These are phyloP conservation scores for Lasioglossum albipes DNA, from an alignment of 1,140 invertebrate genomes.

Conservation along the genomic window DNA sequence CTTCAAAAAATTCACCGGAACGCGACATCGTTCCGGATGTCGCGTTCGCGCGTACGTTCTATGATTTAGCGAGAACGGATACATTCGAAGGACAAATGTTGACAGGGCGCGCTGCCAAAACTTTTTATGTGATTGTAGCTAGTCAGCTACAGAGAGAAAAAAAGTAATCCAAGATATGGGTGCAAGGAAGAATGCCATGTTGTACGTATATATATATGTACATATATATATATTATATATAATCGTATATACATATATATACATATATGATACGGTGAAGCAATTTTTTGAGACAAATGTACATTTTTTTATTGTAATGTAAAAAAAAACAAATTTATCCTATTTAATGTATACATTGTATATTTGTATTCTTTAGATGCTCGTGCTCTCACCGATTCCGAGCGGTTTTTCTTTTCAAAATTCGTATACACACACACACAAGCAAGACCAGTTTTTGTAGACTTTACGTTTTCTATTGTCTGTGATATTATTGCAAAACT, in stretches of 20 bases:
- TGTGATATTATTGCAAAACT: conserved; percentile 65
- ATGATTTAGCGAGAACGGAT: conserved; percentile 3
- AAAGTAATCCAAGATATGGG: conserved; percentile 40
- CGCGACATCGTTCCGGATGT: conserved; percentile 11
- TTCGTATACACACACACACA: conserved; percentile 35
- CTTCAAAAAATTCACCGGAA: neutral
- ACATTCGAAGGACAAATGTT: conserved; percentile 29
- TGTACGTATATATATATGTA: conserved; percentile 9
- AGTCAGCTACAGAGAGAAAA: conserved; percentile 48
- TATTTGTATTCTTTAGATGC: conserved; percentile 41
- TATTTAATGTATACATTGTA: conserved; percentile 21
- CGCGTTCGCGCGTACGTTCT: conserved; percentile 4
- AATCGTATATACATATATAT: no score
- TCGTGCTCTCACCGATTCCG: conserved; percentile 17
- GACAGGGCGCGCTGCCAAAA: conserved; percentile 57
- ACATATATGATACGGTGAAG: neutral
- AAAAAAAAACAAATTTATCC: conserved; percentile 47
- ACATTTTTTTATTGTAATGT: conserved; percentile 15
- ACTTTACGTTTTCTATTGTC: conserved; percentile 64
- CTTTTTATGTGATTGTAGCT: conserved; percentile 60
- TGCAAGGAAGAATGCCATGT: conserved; percentile 68
- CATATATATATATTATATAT: no score
- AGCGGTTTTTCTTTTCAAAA: conserved; percentile 39
- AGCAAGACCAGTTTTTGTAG: conserved; percentile 48
- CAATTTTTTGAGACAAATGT: conserved; percentile 23